Evolutionary conservation across 2,888 invertebrate species (phyloP).

Genomic region (Hypselothyrea guttata): DNA sequence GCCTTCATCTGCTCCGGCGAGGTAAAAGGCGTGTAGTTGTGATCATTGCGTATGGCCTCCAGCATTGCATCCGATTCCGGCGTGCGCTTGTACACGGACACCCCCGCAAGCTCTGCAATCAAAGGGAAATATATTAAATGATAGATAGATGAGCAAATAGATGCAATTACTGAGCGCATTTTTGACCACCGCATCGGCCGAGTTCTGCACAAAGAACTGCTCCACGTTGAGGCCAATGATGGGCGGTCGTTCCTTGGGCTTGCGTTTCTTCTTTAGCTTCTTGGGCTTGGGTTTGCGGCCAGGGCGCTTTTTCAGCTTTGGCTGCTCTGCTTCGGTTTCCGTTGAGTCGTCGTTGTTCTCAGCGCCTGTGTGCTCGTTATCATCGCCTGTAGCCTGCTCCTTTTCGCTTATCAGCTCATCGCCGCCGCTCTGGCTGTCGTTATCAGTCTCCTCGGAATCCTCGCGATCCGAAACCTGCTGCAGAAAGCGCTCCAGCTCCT

Average conservation of each 20-base stretch:
- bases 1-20: constrained; percentile 85
- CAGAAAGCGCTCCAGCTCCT: constrained; percentile 56
- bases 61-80: constrained; percentile 80
- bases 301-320: constrained; percentile 80
- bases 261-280: constrained; percentile 53
- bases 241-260: constrained; percentile 80
- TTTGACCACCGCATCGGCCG: constrained; percentile 82
- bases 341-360: constrained; percentile 61
- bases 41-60: constrained; percentile 87
- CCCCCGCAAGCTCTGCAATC: constrained; percentile 78
- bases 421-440: constrained; percentile 51
- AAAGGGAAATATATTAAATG: constrained; percentile 1
- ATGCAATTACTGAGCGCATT: constrained; percentile 83
- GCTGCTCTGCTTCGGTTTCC: constrained; percentile 83
- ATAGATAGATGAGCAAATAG: too few relatives aligned
- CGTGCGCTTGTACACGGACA: constrained; percentile 77
- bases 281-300: constrained; percentile 69
- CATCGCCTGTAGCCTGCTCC: constrained; percentile 56
- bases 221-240: constrained; percentile 87
- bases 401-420: constrained; percentile 56
- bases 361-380: constrained; percentile 56
- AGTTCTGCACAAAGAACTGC: constrained; percentile 85
- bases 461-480: constrained; percentile 51
- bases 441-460: constrained; percentile 82
- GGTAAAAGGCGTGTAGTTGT: constrained; percentile 89